A percentile compares a stretch with the other conserved stretches of the same genome.
Evolutionary conservation across 2,113 vertebrate genomes (phyloP).

Genomic region (Aix galericulata): DNA sequence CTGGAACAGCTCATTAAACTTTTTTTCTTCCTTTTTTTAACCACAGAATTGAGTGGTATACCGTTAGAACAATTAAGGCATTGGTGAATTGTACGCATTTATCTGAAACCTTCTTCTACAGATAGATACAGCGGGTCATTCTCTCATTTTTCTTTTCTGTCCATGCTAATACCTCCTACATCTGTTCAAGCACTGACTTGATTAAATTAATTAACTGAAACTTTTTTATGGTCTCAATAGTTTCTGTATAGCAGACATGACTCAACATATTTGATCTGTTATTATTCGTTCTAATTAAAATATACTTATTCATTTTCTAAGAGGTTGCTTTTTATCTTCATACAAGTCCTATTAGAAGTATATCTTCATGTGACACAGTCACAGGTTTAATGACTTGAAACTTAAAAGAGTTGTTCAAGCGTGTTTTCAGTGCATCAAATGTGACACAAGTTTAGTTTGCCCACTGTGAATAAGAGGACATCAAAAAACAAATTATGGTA

Average conservation of each 20-base stretch:
- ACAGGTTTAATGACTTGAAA: not conserved
- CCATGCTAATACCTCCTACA: not conserved
- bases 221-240: slow-evolving; percentile 27
- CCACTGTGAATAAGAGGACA: not conserved
- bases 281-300: slow-evolving; percentile 45
- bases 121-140: slow-evolving; percentile 10
- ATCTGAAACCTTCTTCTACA: slow-evolving; percentile 22
- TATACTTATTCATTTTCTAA: not conserved
- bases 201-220: slow-evolving; percentile 63
- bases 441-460: not conserved
- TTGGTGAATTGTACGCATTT: not conserved
- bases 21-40: not conserved
- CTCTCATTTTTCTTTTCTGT: slow-evolving; percentile 25
- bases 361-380: not conserved
- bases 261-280: slow-evolving; percentile 34
- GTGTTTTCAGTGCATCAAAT: not conserved
- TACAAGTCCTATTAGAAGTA: not conserved
- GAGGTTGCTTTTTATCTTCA: not conserved
- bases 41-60: not conserved
- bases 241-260: slow-evolving; percentile 33
- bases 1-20: slow-evolving; percentile 27
- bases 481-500: not conserved
- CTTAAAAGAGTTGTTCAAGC: not conserved
- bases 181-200: slow-evolving; percentile 42
- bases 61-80: slow-evolving; percentile 16